Evolutionary conservation across 2,113 vertebrate genomes (phyloP), one percentile per base, ranked within the genome.

Genomic region (Stictonetta naevosa): DNA sequence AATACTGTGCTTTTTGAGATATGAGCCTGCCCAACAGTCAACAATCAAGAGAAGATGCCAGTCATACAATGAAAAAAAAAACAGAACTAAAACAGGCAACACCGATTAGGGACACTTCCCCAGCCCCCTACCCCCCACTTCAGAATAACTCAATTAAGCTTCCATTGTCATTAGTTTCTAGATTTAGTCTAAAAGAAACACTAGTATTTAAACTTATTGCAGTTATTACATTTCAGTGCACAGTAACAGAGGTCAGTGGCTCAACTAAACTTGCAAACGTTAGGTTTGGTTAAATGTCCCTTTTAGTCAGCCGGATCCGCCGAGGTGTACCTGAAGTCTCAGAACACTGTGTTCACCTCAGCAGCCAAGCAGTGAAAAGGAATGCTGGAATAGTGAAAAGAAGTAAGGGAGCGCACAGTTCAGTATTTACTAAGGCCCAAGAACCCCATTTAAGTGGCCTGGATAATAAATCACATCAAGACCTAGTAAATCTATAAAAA

Each of bases 401-500:
- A 44, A 92, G 81, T 19, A 94, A 0, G 3, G 89, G 93, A 94
- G 93, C 8, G 3, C 92, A 83, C 82, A 92, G 80, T 72, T 94
- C 86, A 42, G 78, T 88, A 87, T 83, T 92, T 69, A 74, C 92
- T 92, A 96, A 97, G 96, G 93, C 80, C 86, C 46, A 50, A 67
- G 66, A 46, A 64, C 60, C 86, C 50, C 78, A 26, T 66, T 56
- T 59, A 69, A 93, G 83, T 17, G 63, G 88, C 69, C 46, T 68
- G 56, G 86, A 68, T 95, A 97, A 91, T 46, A 86, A 9, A 84
- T 81, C 82, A 75, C 88, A 81, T 96, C 80, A 83, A 97, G 94
- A 96, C 55, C 86, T 86, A 73, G 53, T 59, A 95, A 86, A 94
- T 88, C 67, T 89, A 95, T 90, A 44, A 83, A 92, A 91, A 90